Conservation (phyloP, 2,888 invertebrate genomes). For the Abscondita cerata region DNA sequence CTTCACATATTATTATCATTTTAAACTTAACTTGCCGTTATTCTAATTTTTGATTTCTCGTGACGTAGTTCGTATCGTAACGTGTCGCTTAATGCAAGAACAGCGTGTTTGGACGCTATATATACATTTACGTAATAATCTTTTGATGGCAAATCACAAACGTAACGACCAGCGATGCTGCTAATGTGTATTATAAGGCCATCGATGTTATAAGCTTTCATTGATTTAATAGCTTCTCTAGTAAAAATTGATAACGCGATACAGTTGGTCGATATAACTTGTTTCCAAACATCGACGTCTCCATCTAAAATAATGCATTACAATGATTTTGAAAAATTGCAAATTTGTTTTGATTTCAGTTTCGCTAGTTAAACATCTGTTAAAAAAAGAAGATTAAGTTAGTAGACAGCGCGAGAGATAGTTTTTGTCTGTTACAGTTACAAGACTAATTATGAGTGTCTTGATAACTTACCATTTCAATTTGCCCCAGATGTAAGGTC, state of each 20-base stretch:
- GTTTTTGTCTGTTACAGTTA: too few relatives aligned
- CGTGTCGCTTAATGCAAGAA: slow-evolving; percentile 12
- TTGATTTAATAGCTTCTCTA: slow-evolving; percentile 22
- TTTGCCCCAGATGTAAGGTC: too few relatives aligned
- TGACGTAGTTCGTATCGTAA: slow-evolving; percentile 16
- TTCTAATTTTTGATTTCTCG: slow-evolving; percentile 27
- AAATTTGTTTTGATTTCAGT: too few relatives aligned
- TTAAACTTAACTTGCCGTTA: slow-evolving; percentile 14
- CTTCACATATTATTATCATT: neutral
- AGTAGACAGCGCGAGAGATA: too few relatives aligned
- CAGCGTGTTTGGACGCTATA: slow-evolving; percentile 23
- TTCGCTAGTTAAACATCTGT: too few relatives aligned
- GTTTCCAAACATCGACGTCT: slow-evolving; percentile 18
- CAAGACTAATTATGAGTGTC: too few relatives aligned
- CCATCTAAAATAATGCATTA: slow-evolving; percentile 14
- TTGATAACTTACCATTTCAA: too few relatives aligned
- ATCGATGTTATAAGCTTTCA: slow-evolving; percentile 23
- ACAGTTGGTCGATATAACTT: slow-evolving; percentile 21
- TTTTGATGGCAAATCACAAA: slow-evolving; percentile 13
- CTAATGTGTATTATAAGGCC: slow-evolving; percentile 26
- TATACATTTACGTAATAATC: slow-evolving; percentile 18
- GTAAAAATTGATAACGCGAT: slow-evolving; percentile 23
- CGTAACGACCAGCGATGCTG: slow-evolving; percentile 26
- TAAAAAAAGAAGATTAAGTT: too few relatives aligned
- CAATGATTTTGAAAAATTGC: too few relatives aligned